Evolutionary conservation across 2,888 invertebrate species (phyloP).

Genomic region (Apotomis turbidana): DNA sequence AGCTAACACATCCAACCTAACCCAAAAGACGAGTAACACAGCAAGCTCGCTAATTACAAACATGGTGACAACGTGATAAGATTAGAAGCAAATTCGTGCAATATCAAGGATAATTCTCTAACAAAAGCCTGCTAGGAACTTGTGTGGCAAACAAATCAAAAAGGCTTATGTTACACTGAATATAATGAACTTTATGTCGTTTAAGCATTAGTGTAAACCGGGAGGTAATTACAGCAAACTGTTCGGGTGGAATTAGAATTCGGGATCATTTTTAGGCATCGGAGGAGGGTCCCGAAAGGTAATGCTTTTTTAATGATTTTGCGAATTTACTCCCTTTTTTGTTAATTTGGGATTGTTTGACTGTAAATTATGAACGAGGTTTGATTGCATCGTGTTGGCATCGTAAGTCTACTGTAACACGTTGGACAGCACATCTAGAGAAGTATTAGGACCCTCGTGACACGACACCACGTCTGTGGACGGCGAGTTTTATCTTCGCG

Average conservation of each 20-base stretch:
- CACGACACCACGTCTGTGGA: too few relatives aligned
- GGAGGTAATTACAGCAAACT: constrained; percentile 27
- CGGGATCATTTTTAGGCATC: constrained; percentile 14
- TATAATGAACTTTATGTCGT: neutral
- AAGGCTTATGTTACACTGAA: neutral
- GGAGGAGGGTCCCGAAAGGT: neutral
- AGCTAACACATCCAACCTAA: too few relatives aligned
- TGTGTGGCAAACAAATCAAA: neutral
- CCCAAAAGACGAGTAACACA: neutral
- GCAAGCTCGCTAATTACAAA: neutral
- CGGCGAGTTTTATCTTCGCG: too few relatives aligned
- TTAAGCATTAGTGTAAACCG: neutral
- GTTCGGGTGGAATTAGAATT: constrained; percentile 26
- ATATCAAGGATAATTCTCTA: constrained; percentile 31
- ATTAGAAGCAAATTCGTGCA: constrained; percentile 22
- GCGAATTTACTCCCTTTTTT: constrained; percentile 1
- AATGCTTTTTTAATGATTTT: constrained; percentile 21
- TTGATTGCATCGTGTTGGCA: neutral
- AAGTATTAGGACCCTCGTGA: too few relatives aligned
- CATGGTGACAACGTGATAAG: constrained; percentile 23
- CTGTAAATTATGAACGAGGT: neutral
- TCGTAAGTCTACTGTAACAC: too few relatives aligned
- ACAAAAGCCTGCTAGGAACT: constrained; percentile 27
- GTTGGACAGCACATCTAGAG: too few relatives aligned
- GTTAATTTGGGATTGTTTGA: neutral